Conservation (phyloP, 2,797 vertebrate species). For the Sebastiscus albofasciatus region DNA sequence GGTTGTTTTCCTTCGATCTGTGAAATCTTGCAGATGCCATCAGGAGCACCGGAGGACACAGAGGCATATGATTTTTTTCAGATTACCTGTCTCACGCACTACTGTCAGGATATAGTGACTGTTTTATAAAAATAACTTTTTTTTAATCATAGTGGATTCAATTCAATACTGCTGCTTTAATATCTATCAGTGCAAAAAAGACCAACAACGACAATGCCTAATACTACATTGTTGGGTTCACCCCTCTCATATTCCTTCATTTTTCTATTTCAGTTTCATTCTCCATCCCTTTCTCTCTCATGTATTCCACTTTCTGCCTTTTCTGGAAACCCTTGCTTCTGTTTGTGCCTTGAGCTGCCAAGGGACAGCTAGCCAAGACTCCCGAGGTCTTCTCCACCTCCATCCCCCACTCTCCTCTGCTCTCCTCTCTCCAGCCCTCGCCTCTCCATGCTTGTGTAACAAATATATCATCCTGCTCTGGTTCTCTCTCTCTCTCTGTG, state of each 20-base stretch:
- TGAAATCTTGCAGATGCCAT: too few relatives aligned
- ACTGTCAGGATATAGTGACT: too few relatives aligned
- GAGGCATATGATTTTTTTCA: too few relatives aligned
- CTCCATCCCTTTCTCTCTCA: not conserved
- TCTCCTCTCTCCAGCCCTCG: not conserved
- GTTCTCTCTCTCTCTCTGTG: not conserved
- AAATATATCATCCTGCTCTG: conserved; percentile 6
- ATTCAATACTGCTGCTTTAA: not conserved
- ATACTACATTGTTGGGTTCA: not conserved
- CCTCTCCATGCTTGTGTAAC: not conserved
- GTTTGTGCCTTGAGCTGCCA: conserved; percentile 30
- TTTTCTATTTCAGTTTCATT: not conserved
- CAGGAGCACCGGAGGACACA: too few relatives aligned
- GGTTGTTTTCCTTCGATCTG: too few relatives aligned
- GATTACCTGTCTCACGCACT: too few relatives aligned
- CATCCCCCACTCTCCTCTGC: conserved; percentile 17
- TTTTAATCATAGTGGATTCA: too few relatives aligned
- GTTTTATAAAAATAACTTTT: too few relatives aligned
- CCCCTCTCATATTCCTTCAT: not conserved
- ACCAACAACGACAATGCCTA: not conserved
- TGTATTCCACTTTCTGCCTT: conserved; percentile 8
- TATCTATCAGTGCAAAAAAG: not conserved
- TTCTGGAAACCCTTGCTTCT: conserved; percentile 24
- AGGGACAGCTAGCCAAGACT: conserved; percentile 46
- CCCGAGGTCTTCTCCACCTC: conserved; percentile 37